phyloP scores from a whole-genome alignment of 2,888 invertebrate species.

The Hirtodrosophila duncani region DNA sequence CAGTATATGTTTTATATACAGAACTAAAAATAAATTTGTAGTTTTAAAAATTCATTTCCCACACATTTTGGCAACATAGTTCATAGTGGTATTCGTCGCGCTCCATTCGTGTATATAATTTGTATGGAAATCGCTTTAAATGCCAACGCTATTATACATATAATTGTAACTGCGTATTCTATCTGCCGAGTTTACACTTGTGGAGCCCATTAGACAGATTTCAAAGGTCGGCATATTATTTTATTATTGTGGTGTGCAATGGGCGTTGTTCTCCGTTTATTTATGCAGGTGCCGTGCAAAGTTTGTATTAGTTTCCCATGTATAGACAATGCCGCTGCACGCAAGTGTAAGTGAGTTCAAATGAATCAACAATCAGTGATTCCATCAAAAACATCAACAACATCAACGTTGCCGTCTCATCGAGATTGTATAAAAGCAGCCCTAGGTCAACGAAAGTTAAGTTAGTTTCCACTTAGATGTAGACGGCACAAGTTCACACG shows the following conservation, averaged over 20 bases:
- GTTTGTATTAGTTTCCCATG: conserved; percentile 54
- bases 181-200: conserved; percentile 13
- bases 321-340: conserved; percentile 46
- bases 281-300: conserved; percentile 30
- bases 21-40: too few species aligned
- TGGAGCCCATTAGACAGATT: conserved; percentile 23
- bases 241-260: conserved; percentile 51
- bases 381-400: neutral
- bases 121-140: too few species aligned
- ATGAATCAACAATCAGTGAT: conserved; percentile 38
- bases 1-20: too few species aligned
- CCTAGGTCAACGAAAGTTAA: conserved; percentile 40
- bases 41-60: too few species aligned
- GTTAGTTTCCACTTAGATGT: conserved; percentile 40
- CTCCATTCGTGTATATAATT: too few species aligned
- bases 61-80: too few species aligned
- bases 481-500: conserved; percentile 28
- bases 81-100: too few species aligned
- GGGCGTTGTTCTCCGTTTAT: conserved; percentile 48
- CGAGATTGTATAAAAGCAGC: conserved; percentile 47
- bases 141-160: too few species aligned
- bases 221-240: conserved; percentile 37
- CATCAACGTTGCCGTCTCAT: neutral
- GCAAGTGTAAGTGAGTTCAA: conserved; percentile 2
- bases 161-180: conserved; percentile 32